Percentiles rank a stretch among this genome's conserved stretches.
Evolutionary conservation across 2,888 invertebrate species (phyloP).

Genomic region (Digitonthophagus gazella): DNA sequence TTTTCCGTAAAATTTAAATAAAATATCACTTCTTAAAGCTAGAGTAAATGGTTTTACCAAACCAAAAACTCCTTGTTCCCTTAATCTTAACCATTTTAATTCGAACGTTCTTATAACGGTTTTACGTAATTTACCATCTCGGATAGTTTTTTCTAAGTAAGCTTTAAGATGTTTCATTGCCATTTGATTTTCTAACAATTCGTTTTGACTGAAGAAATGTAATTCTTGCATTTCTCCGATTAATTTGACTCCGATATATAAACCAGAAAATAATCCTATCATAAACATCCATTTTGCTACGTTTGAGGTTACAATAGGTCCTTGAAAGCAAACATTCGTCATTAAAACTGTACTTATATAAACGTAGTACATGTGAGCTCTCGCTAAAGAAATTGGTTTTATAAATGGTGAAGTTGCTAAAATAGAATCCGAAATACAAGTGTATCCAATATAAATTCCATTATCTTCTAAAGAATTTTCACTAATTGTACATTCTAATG

Average conservation of each 20-base stretch:
- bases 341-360: constrained; percentile 22
- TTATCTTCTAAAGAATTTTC: not conserved
- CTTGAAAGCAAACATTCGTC: constrained; percentile 21
- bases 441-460: not conserved
- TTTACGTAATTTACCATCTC: constrained; percentile 12
- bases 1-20: constrained; percentile 25
- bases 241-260: not conserved
- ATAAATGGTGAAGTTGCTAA: constrained; percentile 14
- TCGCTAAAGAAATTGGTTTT: constrained; percentile 18
- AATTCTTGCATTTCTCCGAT: constrained; percentile 19
- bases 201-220: constrained; percentile 14
- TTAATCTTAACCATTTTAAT: constrained; percentile 20
- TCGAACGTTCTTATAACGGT: constrained; percentile 19
- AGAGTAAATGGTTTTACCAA: constrained; percentile 18
- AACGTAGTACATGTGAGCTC: constrained; percentile 22
- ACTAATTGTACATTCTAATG: constrained; percentile 21
- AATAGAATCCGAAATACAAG: constrained; percentile 17
- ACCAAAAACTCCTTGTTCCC: constrained; percentile 17
- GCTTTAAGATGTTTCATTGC: constrained; percentile 20
- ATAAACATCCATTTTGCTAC: not conserved
- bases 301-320: not conserved
- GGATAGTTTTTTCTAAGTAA: constrained; percentile 8
- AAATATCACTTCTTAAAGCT: constrained; percentile 26
- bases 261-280: not conserved
- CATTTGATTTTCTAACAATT: constrained; percentile 20